phyloP scores from a whole-genome alignment of 2,888 invertebrate species.

The Andrena fulva region DNA sequence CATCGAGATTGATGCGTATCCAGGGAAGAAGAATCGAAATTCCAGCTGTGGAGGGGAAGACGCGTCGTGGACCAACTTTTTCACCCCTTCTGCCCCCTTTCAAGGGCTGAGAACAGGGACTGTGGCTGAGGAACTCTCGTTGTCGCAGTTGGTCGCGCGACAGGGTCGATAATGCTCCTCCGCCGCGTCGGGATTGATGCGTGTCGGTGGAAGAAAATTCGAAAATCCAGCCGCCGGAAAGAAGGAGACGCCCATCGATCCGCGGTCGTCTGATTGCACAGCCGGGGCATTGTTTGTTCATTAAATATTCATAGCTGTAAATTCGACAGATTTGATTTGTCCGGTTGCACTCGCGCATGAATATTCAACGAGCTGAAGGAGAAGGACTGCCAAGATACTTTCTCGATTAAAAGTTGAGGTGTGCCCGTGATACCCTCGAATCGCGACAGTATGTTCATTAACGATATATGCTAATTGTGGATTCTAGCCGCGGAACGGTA shows the following conservation, averaged over 20 bases:
- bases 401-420: constrained; percentile 14
- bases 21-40: not conserved
- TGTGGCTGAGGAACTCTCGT: constrained; percentile 19
- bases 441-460: constrained; percentile 12
- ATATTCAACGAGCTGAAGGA: constrained; percentile 35
- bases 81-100: not conserved
- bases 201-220: constrained; percentile 1
- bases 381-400: constrained; percentile 31
- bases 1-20: not conserved
- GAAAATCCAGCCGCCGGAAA: not conserved
- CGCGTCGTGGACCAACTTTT: constrained; percentile 46
- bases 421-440: constrained; percentile 1
- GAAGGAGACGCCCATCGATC: constrained; percentile 21
- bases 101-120: not conserved
- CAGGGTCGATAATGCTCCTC: constrained; percentile 49
- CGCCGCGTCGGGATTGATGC: not conserved
- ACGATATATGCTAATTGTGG: constrained; percentile 23
- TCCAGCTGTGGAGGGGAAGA: not conserved
- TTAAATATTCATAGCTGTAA: constrained; percentile 64
- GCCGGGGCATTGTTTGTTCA: constrained; percentile 49
- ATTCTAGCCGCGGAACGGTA: not conserved
- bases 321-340: constrained; percentile 45
- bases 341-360: constrained; percentile 19
- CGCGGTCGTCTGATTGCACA: constrained; percentile 43
- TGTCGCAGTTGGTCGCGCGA: constrained; percentile 15